Conservation (phyloP, 2,888 invertebrate genomes). For the Drosophila rubida region DNA sequence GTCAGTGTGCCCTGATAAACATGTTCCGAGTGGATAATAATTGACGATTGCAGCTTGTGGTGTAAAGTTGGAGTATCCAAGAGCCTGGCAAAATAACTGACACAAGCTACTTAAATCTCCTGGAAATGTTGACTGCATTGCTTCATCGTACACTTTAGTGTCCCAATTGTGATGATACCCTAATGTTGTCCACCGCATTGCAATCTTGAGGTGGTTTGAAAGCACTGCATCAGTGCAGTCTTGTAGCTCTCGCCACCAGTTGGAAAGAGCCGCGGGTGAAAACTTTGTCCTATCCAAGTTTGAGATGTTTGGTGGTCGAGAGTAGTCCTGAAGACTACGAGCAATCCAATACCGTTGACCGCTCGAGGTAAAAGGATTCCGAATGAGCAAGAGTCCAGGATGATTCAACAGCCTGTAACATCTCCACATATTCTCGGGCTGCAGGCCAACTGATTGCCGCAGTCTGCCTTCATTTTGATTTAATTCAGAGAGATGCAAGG, state of each 20-base stretch:
- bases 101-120: constrained; percentile 89
- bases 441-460: constrained; percentile 62
- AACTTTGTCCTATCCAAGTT: constrained; percentile 80
- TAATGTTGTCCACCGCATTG: constrained; percentile 95
- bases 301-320: constrained; percentile 87
- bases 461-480: background rate
- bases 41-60: constrained; percentile 98
- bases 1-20: constrained; percentile 97
- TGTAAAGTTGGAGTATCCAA: constrained; percentile 87
- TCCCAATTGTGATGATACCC: constrained; percentile 99
- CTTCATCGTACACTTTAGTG: constrained; percentile 93
- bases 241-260: constrained; percentile 88
- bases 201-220: constrained; percentile 81
- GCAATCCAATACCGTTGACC: constrained; percentile 94
- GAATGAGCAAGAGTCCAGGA: constrained; percentile 92
- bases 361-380: constrained; percentile 91
- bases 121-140: constrained; percentile 89
- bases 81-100: constrained; percentile 87
- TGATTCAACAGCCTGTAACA: constrained; percentile 87
- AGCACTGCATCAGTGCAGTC: constrained; percentile 58
- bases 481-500: constrained; percentile 6
- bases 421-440: constrained; percentile 87
- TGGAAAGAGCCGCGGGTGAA: constrained; percentile 82
- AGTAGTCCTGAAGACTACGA: constrained; percentile 91
- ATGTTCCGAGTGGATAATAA: constrained; percentile 97